A percentile compares a stretch with the other conserved stretches of the same genome.
Evolutionary conservation across 2,113 vertebrate species (phyloP).

Genomic region (Hydrochoerus hydrochaeris): DNA sequence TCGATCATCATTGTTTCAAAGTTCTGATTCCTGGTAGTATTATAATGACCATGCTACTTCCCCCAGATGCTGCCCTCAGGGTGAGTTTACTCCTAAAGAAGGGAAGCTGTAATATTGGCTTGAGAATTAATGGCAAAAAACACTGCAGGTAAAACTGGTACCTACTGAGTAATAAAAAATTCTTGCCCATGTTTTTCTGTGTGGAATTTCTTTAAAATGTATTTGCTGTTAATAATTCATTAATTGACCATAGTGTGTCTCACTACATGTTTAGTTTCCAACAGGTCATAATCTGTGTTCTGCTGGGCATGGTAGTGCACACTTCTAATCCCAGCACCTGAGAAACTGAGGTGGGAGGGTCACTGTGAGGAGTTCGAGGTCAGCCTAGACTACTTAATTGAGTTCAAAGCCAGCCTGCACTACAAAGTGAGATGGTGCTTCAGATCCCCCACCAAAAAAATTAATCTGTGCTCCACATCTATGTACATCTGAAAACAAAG

Average conservation of each 20-base stretch:
- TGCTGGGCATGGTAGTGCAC: neutral
- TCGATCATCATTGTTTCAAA: neutral
- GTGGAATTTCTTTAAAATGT: constrained; percentile 32
- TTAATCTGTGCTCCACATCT: neutral
- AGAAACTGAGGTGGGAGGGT: neutral
- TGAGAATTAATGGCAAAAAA: neutral
- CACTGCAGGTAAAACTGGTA: neutral
- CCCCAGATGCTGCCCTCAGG: neutral
- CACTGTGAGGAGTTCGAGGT: neutral
- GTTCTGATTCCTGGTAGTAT: neutral
- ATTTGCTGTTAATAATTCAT: neutral
- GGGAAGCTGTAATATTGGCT: neutral
- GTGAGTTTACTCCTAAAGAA: neutral
- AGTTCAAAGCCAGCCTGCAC: neutral
- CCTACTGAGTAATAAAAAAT: neutral
- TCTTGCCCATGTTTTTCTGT: neutral
- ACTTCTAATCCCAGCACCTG: neutral
- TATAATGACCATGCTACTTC: neutral
- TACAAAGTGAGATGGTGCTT: neutral
- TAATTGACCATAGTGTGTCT: neutral
- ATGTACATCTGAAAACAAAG: neutral
- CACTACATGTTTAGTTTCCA: neutral
- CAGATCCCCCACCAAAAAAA: neutral
- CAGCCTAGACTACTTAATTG: neutral
- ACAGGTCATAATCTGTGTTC: neutral